Evolutionary conservation across 2,797 vertebrate genomes (phyloP), one percentile per base, ranked within the genome.

Genomic region (Thaleichthys pacificus): DNA sequence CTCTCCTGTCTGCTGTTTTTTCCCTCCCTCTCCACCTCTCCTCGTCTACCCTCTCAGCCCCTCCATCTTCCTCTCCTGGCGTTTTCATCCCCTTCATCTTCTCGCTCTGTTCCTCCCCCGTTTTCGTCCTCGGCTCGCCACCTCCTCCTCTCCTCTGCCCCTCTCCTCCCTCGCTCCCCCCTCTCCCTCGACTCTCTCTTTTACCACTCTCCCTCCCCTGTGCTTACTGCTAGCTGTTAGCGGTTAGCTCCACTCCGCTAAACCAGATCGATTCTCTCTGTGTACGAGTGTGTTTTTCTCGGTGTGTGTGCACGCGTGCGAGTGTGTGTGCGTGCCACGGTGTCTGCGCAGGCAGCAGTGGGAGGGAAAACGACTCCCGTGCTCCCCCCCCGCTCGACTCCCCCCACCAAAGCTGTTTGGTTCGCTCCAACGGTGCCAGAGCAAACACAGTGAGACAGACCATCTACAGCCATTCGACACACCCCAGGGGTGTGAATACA

Each of bases 391-490:
- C 49, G 32, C 32, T 32, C 32, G 32, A 32, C 32, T 32, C 32
- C 32, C 32, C 64, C 68, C 30, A 71, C 66, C 64, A 75, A 75
- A 77, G 71, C 70, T 79, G 83, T 84, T 87, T 86, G 77, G 78
- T 84, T 82, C 22, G 2, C 79, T 81, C 71, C 49, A 24, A 77
- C 72, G 70, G 72, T 30, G 32, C 76, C 75, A 77, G 76, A 79
- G 76, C 80, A 89, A 84, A 83, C 82, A 81, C 84, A 82, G 77
- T 38, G 82, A 82, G 83, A 80, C 80, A 78, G 70, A 89, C 81
- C 85, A 82, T 86, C 82, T 85, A 78, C 79, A 83, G 82, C 82
- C 83, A 79, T 87, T 84, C 68, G 66, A 82, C 87, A 81, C 79
- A 56, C 83, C 86, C 81, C 58, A 56, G 69, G 83, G 86, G 82